Evolutionary conservation across 2,113 vertebrate genomes (phyloP).

Genomic region (Camarhynchus parvulus): DNA sequence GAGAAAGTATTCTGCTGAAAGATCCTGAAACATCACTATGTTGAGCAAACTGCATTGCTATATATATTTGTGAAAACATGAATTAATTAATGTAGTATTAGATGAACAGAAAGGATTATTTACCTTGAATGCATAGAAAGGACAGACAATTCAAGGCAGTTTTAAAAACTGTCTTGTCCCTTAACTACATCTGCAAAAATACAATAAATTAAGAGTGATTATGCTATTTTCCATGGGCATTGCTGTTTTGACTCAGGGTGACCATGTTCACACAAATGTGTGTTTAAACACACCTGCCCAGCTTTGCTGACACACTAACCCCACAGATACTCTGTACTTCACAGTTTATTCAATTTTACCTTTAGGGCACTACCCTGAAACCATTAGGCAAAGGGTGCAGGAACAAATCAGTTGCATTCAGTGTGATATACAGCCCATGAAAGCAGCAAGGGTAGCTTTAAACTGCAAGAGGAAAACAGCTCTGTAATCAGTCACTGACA

Average conservation of each 20-base stretch:
- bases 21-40: not conserved
- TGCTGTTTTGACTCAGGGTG: not conserved
- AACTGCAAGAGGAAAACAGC: not conserved
- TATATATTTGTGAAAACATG: not conserved
- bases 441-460: not conserved
- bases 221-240: not conserved
- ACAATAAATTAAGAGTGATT: not conserved
- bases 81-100: not conserved
- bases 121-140: not conserved
- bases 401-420: not conserved
- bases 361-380: not conserved
- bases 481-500: not conserved
- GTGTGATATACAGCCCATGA: not conserved
- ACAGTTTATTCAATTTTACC: not conserved
- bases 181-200: not conserved
- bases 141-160: not conserved
- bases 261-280: not conserved
- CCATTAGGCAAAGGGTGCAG: not conserved
- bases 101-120: not conserved
- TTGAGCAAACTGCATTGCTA: not conserved
- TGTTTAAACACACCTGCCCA: not conserved
- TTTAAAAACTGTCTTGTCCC: not conserved
- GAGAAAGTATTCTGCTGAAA: not conserved
- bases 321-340: not conserved
- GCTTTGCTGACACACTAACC: not conserved